These are phyloP conservation scores for Lophius americanus DNA, from an alignment of 2,797 vertebrate species.

Conservation along the genomic window DNA sequence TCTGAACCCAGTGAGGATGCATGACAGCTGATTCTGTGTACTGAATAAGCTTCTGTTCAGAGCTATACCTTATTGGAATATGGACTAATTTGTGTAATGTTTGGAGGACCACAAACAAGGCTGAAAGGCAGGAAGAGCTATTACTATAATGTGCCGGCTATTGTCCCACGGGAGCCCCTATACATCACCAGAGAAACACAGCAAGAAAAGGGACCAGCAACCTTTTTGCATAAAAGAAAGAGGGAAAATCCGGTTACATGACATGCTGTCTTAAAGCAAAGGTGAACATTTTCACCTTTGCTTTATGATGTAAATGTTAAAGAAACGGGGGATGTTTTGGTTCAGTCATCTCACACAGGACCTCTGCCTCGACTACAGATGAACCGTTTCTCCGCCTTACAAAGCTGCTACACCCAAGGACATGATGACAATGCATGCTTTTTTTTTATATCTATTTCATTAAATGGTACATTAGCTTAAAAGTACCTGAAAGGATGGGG, in stretches of 20 bases:
- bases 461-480: conserved; percentile 72
- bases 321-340: conserved; percentile 5
- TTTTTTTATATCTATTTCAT: conserved; percentile 37
- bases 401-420: conserved; percentile 47
- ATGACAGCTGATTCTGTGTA: conserved; percentile 33
- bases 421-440: conserved; percentile 57
- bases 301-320: too few relatives aligned
- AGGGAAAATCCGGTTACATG: conserved; percentile 8
- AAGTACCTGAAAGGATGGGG: conserved; percentile 53
- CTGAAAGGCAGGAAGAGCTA: conserved; percentile 47
- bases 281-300: conserved; percentile 23
- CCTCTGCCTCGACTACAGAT: conserved; percentile 20
- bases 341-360: conserved; percentile 10
- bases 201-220: background rate
- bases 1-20: conserved; percentile 17
- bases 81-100: conserved; percentile 70
- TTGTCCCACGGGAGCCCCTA: conserved; percentile 39
- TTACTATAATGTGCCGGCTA: conserved; percentile 67
- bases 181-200: conserved; percentile 1
- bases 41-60: conserved; percentile 46
- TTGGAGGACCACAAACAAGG: conserved; percentile 36
- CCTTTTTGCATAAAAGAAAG: conserved; percentile 1
- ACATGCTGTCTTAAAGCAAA: conserved; percentile 29
- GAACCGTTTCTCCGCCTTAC: conserved; percentile 28
- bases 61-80: conserved; percentile 42